Conservation (phyloP, 1,140 invertebrate genomes). For the Tenebrio molitor region DNA sequence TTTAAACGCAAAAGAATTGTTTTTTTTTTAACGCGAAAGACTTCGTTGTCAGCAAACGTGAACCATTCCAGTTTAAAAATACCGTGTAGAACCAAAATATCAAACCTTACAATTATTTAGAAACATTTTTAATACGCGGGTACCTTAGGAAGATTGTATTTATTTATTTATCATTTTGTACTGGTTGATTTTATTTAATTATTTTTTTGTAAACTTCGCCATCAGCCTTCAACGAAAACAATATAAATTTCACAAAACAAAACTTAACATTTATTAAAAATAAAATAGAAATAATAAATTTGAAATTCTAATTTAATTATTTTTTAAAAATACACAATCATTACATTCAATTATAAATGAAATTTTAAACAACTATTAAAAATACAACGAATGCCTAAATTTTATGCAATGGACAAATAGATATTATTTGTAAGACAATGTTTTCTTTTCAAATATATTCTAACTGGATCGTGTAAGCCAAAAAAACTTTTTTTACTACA, state of each 20-base stretch:
- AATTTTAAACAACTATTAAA: conserved; percentile 50
- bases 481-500: conserved; percentile 49
- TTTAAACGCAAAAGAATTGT: conserved; percentile 27
- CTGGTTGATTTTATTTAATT: conserved; percentile 4
- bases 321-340: conserved; percentile 56
- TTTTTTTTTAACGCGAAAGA: conserved; percentile 14
- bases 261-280: conserved; percentile 41
- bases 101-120: conserved; percentile 29
- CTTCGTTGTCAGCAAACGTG: conserved; percentile 26
- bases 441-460: conserved; percentile 47
- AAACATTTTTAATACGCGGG: conserved; percentile 26
- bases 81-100: conserved; percentile 40
- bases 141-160: conserved; percentile 19
- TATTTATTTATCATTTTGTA: conserved; percentile 32
- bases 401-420: conserved; percentile 60
- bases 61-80: conserved; percentile 35
- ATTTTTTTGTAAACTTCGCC: neutral
- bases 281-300: conserved; percentile 50
- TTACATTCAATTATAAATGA: conserved; percentile 49
- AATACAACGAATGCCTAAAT: conserved; percentile 58
- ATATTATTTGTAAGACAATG: conserved; percentile 52
- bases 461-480: conserved; percentile 50
- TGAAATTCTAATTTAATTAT: conserved; percentile 56
- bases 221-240: conserved; percentile 26
- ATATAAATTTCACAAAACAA: conserved; percentile 1